These are phyloP conservation scores for Horisme vitalbata DNA, from an alignment of 2,888 invertebrate species.

Conservation along the genomic window DNA sequence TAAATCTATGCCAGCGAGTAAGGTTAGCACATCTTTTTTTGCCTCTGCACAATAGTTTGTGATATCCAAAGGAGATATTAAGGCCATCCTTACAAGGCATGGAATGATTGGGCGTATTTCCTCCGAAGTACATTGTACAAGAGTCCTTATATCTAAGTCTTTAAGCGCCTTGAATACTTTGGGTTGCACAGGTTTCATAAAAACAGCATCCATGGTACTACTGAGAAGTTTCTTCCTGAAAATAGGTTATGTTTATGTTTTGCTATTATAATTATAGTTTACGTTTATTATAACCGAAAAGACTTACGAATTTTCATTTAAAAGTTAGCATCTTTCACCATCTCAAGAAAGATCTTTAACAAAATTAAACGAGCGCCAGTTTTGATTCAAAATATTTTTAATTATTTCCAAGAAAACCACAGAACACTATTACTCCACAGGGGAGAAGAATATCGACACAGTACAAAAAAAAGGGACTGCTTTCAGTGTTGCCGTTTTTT, in stretches of 20 bases:
- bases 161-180: constrained; percentile 91
- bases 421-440: too few relatives aligned
- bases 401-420: too few relatives aligned
- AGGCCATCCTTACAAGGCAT: constrained; percentile 95
- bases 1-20: constrained; percentile 94
- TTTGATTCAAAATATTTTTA: too few relatives aligned
- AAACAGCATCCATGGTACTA: constrained; percentile 57
- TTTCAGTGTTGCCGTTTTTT: too few relatives aligned
- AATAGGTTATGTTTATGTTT: constrained; percentile 12
- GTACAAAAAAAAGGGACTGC: too few relatives aligned
- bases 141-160: constrained; percentile 89
- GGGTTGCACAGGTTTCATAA: constrained; percentile 84
- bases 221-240: constrained; percentile 4
- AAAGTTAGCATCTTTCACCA: too few relatives aligned
- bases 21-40: constrained; percentile 93
- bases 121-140: constrained; percentile 87
- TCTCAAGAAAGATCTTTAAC: too few relatives aligned
- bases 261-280: too few relatives aligned
- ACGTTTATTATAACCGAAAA: too few relatives aligned
- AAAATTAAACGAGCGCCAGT: too few relatives aligned
- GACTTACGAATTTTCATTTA: too few relatives aligned
- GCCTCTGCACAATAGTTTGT: constrained; percentile 92
- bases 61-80: constrained; percentile 92
- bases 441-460: too few relatives aligned
- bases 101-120: constrained; percentile 96